phyloP scores from a whole-genome alignment of 1,140 invertebrate species.

The Meloidogyne exigua region DNA sequence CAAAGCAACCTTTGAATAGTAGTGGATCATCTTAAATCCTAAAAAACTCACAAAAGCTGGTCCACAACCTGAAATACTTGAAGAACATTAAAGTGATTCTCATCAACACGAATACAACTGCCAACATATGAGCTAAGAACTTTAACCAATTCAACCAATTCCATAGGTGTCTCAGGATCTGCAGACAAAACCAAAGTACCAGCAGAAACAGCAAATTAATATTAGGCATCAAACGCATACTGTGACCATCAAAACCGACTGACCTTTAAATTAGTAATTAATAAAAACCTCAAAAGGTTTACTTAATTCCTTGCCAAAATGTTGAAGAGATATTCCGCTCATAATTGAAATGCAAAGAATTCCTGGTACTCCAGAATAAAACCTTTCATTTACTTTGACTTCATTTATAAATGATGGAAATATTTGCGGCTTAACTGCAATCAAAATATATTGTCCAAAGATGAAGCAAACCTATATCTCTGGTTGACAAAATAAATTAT shows the following conservation, averaged over 20 bases:
- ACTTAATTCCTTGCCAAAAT: conserved; percentile 24
- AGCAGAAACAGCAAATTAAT: conserved; percentile 19
- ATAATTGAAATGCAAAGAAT: conserved; percentile 41
- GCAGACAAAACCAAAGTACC: conserved; percentile 27
- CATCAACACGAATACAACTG: conserved; percentile 23
- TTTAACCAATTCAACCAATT: conserved; percentile 18
- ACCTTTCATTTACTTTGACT: conserved; percentile 8
- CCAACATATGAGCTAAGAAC: conserved; percentile 28
- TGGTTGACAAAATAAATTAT: too few relatives aligned
- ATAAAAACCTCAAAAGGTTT: background rate
- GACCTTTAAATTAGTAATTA: conserved; percentile 19
- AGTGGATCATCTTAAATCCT: background rate
- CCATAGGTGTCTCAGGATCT: conserved; percentile 11
- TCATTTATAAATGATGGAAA: conserved; percentile 10
- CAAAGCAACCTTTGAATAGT: conserved; percentile 27
- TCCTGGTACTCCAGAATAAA: conserved; percentile 17
- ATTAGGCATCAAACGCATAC: conserved; percentile 37
- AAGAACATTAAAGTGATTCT: conserved; percentile 39
- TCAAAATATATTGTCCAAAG: too few relatives aligned
- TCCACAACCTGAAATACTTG: conserved; percentile 36
- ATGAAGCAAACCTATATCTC: too few relatives aligned
- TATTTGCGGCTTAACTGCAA: conserved; percentile 40
- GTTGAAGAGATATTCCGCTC: conserved; percentile 37
- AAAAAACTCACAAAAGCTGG: conserved; percentile 43
- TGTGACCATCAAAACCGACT: conserved; percentile 10